phyloP scores from a whole-genome alignment of 2,113 vertebrate genomes.

The Clarias batrachus region DNA sequence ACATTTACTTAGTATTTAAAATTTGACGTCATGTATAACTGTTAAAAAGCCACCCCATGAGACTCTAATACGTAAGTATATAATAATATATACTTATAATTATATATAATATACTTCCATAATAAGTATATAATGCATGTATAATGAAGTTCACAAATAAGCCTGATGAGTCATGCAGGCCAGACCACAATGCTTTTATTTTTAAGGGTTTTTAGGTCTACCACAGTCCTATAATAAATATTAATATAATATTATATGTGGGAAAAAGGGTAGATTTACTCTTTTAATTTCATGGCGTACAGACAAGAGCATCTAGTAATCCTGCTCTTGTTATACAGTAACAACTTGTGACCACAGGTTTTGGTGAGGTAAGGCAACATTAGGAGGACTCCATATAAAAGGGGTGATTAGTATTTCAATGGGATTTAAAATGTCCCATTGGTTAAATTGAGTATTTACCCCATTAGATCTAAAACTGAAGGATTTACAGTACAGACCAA shows the following conservation, averaged over 20 bases:
- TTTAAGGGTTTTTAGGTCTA: neutral
- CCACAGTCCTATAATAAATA: neutral
- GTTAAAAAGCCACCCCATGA: neutral
- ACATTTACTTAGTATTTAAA: neutral
- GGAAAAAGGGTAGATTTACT: neutral
- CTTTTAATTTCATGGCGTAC: neutral
- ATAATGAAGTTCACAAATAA: neutral
- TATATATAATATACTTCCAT: too few relatives aligned
- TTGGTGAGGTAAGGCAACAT: neutral
- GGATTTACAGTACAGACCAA: too few relatives aligned
- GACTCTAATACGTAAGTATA: neutral
- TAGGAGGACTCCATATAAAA: neutral
- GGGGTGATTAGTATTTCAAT: neutral
- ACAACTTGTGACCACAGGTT: neutral
- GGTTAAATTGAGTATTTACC: too few relatives aligned
- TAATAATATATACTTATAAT: neutral
- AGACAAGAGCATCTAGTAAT: neutral
- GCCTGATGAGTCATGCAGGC: neutral
- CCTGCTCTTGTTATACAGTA: neutral
- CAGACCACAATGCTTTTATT: neutral
- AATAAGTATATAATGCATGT: neutral
- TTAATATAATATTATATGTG: neutral
- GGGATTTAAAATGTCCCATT: neutral
- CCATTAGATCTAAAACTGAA: too few relatives aligned
- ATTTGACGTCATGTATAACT: neutral